Evolutionary conservation across 2,888 invertebrate species (phyloP).

Genomic region (Hylaea fasciaria): DNA sequence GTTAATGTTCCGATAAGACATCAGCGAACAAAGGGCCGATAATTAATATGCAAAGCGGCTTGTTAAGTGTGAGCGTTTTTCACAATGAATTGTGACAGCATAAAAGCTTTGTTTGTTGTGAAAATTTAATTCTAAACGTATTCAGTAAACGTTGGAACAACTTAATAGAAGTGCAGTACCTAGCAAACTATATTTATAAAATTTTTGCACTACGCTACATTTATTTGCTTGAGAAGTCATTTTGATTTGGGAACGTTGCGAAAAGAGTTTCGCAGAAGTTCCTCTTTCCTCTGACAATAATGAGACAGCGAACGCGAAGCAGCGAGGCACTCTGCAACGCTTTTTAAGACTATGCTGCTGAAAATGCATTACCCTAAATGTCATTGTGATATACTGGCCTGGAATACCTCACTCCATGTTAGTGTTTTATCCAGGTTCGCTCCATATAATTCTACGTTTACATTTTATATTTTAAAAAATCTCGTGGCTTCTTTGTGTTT

Average conservation of each 20-base stretch:
- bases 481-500: conserved; percentile 42
- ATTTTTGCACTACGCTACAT: conserved; percentile 40
- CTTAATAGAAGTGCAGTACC: conserved; percentile 52
- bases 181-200: conserved; percentile 50
- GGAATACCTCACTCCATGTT: conserved; percentile 35
- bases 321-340: conserved; percentile 54
- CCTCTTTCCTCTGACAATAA: conserved; percentile 61
- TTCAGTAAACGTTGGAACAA: conserved; percentile 54
- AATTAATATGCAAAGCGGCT: conserved; percentile 61
- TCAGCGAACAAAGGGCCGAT: conserved; percentile 47
- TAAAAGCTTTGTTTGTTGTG: conserved; percentile 72
- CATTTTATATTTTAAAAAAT: conserved; percentile 44
- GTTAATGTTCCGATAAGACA: conserved; percentile 32
- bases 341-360: conserved; percentile 54
- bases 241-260: conserved; percentile 52
- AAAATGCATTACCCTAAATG: conserved; percentile 59
- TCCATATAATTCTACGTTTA: conserved; percentile 45
- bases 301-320: conserved; percentile 62
- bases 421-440: conserved; percentile 19
- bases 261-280: conserved; percentile 52
- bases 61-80: conserved; percentile 62
- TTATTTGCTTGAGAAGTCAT: conserved; percentile 36
- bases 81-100: conserved; percentile 69
- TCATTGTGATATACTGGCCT: conserved; percentile 50
- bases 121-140: conserved; percentile 68